Evolutionary conservation across 2,797 vertebrate species (phyloP).

Genomic region (Enteromius afrohamiltoni): DNA sequence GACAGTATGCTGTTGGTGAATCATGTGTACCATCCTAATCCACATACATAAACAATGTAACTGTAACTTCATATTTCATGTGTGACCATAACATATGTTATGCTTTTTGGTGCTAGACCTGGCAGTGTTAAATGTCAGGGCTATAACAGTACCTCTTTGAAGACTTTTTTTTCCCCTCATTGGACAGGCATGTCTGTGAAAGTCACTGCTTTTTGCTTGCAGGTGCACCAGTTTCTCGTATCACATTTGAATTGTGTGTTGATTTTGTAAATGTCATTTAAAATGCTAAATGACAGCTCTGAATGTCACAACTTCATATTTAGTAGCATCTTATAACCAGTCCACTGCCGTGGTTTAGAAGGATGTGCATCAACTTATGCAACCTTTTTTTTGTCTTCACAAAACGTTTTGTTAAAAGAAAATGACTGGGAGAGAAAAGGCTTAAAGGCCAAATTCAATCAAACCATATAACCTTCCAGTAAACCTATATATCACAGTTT

Average conservation of each 20-base stretch:
- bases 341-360: slow-evolving; percentile 34
- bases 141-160: slow-evolving; percentile 43
- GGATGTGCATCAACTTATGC: slow-evolving; percentile 30
- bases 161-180: slow-evolving; percentile 11
- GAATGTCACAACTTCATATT: slow-evolving; percentile 45
- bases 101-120: slow-evolving; percentile 31
- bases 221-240: slow-evolving; percentile 19
- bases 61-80: slow-evolving; percentile 10
- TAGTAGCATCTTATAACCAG: slow-evolving; percentile 35
- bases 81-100: slow-evolving; percentile 4
- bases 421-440: neutral
- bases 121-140: slow-evolving; percentile 23
- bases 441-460: neutral
- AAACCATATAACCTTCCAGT: neutral
- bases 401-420: neutral
- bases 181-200: slow-evolving; percentile 47
- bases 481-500: neutral
- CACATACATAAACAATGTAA: slow-evolving; percentile 36
- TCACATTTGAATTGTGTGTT: slow-evolving; percentile 20
- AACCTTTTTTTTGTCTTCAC: slow-evolving; percentile 5
- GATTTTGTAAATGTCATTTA: slow-evolving; percentile 21
- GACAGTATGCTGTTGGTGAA: slow-evolving; percentile 28
- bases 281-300: slow-evolving; percentile 36
- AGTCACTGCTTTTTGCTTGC: slow-evolving; percentile 41
- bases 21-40: slow-evolving; percentile 44